Base-by-base conservation (phyloP, 2,113 vertebrate species). In the Tragelaphus imberbis region DNA sequence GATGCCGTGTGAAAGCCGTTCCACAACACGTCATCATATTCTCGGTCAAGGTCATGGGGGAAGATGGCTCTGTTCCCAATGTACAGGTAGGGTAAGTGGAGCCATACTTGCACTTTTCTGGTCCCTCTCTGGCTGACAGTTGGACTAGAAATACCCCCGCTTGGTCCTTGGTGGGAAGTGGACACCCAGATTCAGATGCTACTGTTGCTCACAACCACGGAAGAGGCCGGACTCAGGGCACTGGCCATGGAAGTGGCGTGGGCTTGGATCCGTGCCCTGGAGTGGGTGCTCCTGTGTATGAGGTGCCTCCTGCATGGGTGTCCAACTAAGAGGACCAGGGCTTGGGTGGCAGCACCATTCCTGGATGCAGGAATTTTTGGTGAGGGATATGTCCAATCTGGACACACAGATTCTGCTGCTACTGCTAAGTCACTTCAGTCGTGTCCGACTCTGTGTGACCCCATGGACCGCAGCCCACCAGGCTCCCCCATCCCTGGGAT, bases 241-340 rank as follows among this genome's bases (percentile, higher is more conserved):
- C 12, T 4, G 56, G 23, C 59, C 2, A 2, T 13, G 79, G 51
- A 25, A 13, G 40, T 14, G 71, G 12, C 11, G 0, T 27, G 71
- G 21, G 36, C 21, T 27, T 13, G 71, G 71, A 27, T 12, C 71
- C 3, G 12, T 3, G 11, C 23, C 40, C 23, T 27, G 17, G 12
- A 21, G 5, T 11, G 7, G 30, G 30, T 6, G 1, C 4, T 1
- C 0, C 2, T 16, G 53, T 13, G 0, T 3, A 2, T n/a, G 5
- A 4, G 55, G 47, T 3, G 28, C 12, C 17, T n/a, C 15, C 11
- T 6, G 36, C 3, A 2, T 7, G 30, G 13, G 21, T 53, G 59
- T 68, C 79, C 11, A 15, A 4, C 36, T 47, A 3, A 30, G 55
- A 85, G 27, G 23, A 7, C 30, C 33, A 1, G 27, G 19, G 12